Evolutionary conservation across 2,113 vertebrate genomes (phyloP), one percentile per base, ranked within the genome.

Genomic region (Rhea pennata): DNA sequence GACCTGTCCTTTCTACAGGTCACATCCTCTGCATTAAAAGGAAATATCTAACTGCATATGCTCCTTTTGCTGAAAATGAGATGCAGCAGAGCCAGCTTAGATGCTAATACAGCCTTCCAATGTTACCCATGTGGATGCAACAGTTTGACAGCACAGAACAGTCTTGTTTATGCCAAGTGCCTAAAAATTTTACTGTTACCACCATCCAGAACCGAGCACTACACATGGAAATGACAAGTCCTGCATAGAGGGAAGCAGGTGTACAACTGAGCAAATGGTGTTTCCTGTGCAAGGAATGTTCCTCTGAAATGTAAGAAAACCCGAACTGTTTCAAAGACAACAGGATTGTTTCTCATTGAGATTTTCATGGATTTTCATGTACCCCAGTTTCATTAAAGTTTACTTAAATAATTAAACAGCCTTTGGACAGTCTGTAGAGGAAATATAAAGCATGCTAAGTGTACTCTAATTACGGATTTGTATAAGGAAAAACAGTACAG

Each of bases 331-430:
- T 89, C 82, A 79, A 84, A 93, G 84, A 84, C 51, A 96, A 88
- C 62, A 93, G 71, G 33, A 61, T 69, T 11, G 58, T 92, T 75
- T 82, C 72, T 91, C 79, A 84, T 2, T 46, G 78, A 91, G 90
- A 91, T 93, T 95, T 96, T 92, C 4, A 79, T 58, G 64, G 50
- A 75, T 95, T 96, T 95, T 84, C 81, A 86, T 87, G 72, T 84
- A 82, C 50, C 74, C 58, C 61, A 40, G 70, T 44, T 94, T 97
- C 94, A 95, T 93, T 95, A 96, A 95, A 94, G 78, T 5, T 78
- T 46, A 62, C 70, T 78, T 96, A 92, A 97, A 95, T 90, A 96
- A 96, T 85, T 94, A 90, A 96, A 81, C 40, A 92, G 53, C 88
- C 79, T 62, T 1, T 40, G 42, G 70, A 72, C 50, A 51, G 94